A percentile compares a stretch with the other conserved stretches of the same genome.
Evolutionary conservation across 2,888 invertebrate species (phyloP).

Genomic region (Mimumesa dahlbomi): DNA sequence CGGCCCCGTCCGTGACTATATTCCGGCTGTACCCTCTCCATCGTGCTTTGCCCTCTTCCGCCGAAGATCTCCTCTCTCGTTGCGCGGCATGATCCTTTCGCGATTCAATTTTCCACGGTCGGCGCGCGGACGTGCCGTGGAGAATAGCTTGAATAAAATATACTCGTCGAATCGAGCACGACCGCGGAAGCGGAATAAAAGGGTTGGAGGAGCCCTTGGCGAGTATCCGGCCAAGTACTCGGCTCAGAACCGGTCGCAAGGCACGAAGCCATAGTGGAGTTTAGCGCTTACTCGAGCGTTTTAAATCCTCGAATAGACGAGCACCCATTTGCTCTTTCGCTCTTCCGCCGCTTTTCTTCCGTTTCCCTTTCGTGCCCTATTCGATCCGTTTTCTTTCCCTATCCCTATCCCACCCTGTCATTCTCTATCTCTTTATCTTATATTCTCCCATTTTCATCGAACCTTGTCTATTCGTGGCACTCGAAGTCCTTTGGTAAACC

Average conservation of each 20-base stretch:
- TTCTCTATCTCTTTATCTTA: slow-evolving; percentile 15
- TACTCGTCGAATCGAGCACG: slow-evolving; percentile 29
- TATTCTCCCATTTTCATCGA: slow-evolving; percentile 11
- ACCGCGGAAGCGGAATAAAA: slow-evolving; percentile 5
- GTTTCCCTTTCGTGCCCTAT: slow-evolving; percentile 1
- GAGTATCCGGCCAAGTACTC: slow-evolving; percentile 55
- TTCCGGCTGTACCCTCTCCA: slow-evolving; percentile 5
- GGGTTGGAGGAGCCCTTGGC: slow-evolving; percentile 13
- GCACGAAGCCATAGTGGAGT: slow-evolving; percentile 61
- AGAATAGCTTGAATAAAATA: slow-evolving; percentile 62
- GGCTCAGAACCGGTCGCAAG: slow-evolving; percentile 37
- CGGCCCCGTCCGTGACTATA: slow-evolving; percentile 52
- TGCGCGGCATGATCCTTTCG: slow-evolving; percentile 14
- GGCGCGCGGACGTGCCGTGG: slow-evolving; percentile 33
- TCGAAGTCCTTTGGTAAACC: slow-evolving; percentile 47
- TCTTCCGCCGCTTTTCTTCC: slow-evolving; percentile 5
- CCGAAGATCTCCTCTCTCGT: not conserved
- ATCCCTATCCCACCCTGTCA: slow-evolving; percentile 19
- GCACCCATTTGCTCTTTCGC: slow-evolving; percentile 55
- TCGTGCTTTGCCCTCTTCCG: slow-evolving; percentile 2
- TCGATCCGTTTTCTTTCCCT: not conserved
- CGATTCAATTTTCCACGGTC: slow-evolving; percentile 50
- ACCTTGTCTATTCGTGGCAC: slow-evolving; percentile 17
- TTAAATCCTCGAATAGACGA: slow-evolving; percentile 67
- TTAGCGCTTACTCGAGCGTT: slow-evolving; percentile 71